These are phyloP conservation scores for Zaprionus ornatus DNA, from an alignment of 1,140 invertebrate species.

Conservation along the genomic window DNA sequence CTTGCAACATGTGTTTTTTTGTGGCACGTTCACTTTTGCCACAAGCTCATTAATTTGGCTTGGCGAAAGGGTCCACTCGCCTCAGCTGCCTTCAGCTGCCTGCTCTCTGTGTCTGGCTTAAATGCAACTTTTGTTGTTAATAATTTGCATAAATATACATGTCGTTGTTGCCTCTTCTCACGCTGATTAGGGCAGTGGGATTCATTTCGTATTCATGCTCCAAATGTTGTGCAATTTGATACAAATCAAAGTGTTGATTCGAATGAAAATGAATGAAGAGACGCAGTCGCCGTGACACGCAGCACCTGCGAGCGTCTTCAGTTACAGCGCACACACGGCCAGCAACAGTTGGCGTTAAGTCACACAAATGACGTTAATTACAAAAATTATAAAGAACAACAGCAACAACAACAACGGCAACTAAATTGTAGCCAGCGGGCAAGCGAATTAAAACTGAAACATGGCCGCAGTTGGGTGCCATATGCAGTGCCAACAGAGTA, in stretches of 20 bases:
- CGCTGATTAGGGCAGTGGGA: constrained; percentile 52
- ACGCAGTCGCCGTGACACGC: neutral
- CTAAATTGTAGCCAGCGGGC: constrained; percentile 35
- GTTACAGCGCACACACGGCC: constrained; percentile 32
- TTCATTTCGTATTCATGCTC: constrained; percentile 62
- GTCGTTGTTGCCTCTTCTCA: constrained; percentile 47
- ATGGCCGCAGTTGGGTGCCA: constrained; percentile 50
- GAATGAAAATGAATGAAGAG: constrained; percentile 43
- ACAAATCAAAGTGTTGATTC: constrained; percentile 42
- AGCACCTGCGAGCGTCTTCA: constrained; percentile 24
- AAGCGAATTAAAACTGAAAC: constrained; percentile 55
- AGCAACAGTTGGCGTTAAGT: constrained; percentile 44
- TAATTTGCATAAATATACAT: constrained; percentile 66
- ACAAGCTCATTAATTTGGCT: constrained; percentile 31
- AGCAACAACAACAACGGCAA: constrained; percentile 13
- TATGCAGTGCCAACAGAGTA: constrained; percentile 26
- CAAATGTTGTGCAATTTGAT: constrained; percentile 65
- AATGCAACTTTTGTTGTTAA: constrained; percentile 35
- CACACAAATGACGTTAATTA: constrained; percentile 72
- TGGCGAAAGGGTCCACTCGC: constrained; percentile 28
- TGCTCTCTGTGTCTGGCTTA: constrained; percentile 3
- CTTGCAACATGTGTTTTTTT: constrained; percentile 36
- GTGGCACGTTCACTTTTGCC: constrained; percentile 62
- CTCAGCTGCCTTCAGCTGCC: constrained; percentile 6
- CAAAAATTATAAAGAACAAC: constrained; percentile 21